These are phyloP conservation scores for Argyresthia goedartella DNA, from an alignment of 2,888 invertebrate species.

Conservation along the genomic window DNA sequence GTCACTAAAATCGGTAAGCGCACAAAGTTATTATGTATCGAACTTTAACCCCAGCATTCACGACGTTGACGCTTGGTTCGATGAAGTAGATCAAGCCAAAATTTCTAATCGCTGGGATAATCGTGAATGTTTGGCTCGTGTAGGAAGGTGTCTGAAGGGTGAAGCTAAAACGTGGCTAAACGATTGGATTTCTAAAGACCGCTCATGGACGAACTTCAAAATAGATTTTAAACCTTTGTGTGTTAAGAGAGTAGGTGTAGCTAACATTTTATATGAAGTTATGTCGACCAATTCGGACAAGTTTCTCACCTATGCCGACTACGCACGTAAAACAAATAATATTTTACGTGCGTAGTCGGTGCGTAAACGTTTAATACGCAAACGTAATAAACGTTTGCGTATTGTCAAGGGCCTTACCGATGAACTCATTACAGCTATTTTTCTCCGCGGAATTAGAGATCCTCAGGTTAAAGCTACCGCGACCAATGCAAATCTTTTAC, in stretches of 20 bases:
- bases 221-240: not conserved
- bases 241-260: not conserved
- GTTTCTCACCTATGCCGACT: not conserved
- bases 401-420: not conserved
- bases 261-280: not conserved
- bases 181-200: not conserved
- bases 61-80: constrained; percentile 1
- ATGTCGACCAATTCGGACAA: not conserved
- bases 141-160: constrained; percentile 3
- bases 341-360: too few species aligned
- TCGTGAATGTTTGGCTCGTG: constrained; percentile 4
- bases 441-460: not conserved
- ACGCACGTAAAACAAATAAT: not conserved
- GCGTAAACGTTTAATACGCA: too few species aligned
- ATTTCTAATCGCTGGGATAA: constrained; percentile 2
- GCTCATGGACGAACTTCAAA: not conserved
- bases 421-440: not conserved
- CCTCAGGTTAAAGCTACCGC: not conserved
- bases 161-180: not conserved
- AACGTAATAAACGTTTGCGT: not conserved
- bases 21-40: not conserved
- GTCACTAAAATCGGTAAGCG: not conserved
- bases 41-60: not conserved
- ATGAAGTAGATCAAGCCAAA: constrained; percentile 1
- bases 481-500: not conserved